These are phyloP conservation scores for Heterohyrax brucei DNA, from an alignment of 2,797 vertebrate species.

Conservation along the genomic window DNA sequence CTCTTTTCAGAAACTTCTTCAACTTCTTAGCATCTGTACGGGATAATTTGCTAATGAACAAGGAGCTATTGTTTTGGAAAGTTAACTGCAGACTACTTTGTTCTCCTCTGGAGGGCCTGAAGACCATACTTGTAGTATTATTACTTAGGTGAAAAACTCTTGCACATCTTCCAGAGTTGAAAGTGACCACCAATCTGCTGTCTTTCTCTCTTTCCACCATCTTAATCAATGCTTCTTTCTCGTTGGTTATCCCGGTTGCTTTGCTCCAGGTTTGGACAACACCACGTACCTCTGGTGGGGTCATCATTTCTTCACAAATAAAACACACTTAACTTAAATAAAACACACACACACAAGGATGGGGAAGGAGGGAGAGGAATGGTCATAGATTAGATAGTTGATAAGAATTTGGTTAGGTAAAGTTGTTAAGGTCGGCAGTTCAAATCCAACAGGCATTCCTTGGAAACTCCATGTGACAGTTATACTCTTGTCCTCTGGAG, in stretches of 20 bases:
- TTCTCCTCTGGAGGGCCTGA: not conserved
- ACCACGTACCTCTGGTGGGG: not conserved
- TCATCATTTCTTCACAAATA: constrained; percentile 38
- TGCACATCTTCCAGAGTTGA: too few species aligned
- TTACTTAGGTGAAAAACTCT: not conserved
- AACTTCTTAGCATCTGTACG: not conserved
- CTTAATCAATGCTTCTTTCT: not conserved
- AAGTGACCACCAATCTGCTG: not conserved
- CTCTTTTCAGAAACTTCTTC: not conserved
- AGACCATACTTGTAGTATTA: not conserved
- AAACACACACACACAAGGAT: not conserved
- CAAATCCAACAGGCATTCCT: too few species aligned
- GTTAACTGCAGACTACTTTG: not conserved
- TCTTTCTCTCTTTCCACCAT: not conserved
- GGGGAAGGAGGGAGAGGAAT: too few species aligned
- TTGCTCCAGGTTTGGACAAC: constrained; percentile 8
- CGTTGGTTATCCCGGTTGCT: not conserved
- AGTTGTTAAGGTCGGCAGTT: too few species aligned
- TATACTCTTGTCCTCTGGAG: too few species aligned
- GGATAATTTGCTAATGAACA: not conserved
- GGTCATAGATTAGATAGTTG: too few species aligned
- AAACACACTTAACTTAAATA: not conserved
- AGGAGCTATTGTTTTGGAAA: not conserved
- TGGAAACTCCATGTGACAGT: too few species aligned
- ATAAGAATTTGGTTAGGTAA: too few species aligned